A percentile compares a stretch with the other conserved stretches of the same genome.
Evolutionary conservation across 1,140 invertebrate species (phyloP).

Genomic region (Metopolophium dirhodum): DNA sequence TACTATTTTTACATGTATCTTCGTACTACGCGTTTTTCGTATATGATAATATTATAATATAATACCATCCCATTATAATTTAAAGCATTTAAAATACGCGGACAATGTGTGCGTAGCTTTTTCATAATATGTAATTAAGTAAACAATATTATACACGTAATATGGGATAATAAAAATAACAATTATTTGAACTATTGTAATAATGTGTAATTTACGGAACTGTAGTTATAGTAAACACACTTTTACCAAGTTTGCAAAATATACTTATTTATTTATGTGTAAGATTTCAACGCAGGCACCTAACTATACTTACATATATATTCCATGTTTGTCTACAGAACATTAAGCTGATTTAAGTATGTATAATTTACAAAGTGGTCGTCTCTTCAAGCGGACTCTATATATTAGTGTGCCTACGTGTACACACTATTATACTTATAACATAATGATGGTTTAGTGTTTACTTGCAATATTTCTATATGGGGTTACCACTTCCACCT

Average conservation of each 20-base stretch:
- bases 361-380: not conserved
- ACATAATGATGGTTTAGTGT: not conserved
- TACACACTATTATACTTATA: not conserved
- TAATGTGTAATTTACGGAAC: not conserved
- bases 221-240: not conserved
- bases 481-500: too few relatives aligned
- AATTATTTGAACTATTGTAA: constrained; percentile 2
- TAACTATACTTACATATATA: not conserved
- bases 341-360: not conserved
- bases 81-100: not conserved
- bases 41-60: not conserved
- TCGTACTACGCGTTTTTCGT: not conserved
- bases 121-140: not conserved
- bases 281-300: not conserved
- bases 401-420: not conserved
- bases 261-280: not conserved
- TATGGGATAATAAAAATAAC: not conserved
- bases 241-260: not conserved
- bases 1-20: not conserved
- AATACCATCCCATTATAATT: not conserved
- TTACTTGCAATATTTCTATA: not conserved
- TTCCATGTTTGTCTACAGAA: not conserved
- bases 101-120: not conserved
- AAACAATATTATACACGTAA: not conserved
- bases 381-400: not conserved